A percentile compares a stretch with the other conserved stretches of the same genome.
These are phyloP conservation scores for Hydractinia echinata DNA, from an alignment of 30 jellyfish, hydroid and myxozoan species.

Conservation along the genomic window DNA sequence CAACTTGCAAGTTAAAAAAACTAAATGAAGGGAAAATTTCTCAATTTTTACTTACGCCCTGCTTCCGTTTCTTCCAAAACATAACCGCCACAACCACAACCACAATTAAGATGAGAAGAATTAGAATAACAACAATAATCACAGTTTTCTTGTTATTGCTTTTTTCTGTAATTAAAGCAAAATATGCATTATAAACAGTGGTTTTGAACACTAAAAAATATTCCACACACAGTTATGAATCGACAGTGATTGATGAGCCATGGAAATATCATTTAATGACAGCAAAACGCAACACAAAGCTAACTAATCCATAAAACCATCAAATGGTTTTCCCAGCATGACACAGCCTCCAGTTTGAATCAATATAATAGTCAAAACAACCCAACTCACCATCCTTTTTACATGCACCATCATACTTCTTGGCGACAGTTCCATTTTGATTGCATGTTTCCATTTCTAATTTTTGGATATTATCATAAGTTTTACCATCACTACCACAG, in stretches of 20 bases:
- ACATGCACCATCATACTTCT: neutral
- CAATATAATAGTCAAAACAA: too few species aligned
- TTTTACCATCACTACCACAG: conserved; percentile 11
- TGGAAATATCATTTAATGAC: too few species aligned
- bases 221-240: too few species aligned
- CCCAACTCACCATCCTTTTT: neutral
- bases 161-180: neutral
- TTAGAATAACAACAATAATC: neutral
- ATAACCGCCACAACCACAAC: neutral
- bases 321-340: too few species aligned
- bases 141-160: neutral
- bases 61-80: neutral
- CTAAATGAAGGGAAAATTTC: too few species aligned
- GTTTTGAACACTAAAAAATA: too few species aligned
- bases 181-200: too few species aligned
- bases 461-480: neutral
- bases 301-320: too few species aligned
- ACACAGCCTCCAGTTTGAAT: too few species aligned
- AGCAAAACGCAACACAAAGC: too few species aligned
- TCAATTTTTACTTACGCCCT: neutral
- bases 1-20: too few species aligned
- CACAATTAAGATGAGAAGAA: neutral
- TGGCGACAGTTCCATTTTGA: neutral
- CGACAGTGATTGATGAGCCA: too few species aligned
- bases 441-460: neutral